These are phyloP conservation scores for Diarsia brunnea DNA, from an alignment of 2,888 invertebrate genomes.

Conservation along the genomic window DNA sequence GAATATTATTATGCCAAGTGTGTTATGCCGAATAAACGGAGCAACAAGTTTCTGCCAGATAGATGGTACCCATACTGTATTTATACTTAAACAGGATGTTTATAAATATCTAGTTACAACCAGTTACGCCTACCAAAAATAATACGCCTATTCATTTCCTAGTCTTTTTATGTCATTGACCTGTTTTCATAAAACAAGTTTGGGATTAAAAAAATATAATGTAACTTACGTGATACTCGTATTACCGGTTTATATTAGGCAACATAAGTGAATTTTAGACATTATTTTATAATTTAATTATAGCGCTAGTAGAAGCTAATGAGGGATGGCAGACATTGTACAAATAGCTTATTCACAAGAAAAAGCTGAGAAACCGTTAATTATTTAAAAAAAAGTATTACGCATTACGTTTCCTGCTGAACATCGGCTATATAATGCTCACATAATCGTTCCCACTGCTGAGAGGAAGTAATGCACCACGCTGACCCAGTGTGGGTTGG, in stretches of 20 bases:
- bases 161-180: conserved; percentile 16
- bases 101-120: neutral
- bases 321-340: neutral
- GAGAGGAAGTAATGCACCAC: neutral
- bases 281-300: neutral
- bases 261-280: conserved; percentile 10
- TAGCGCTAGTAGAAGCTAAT: neutral
- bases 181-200: conserved; percentile 24
- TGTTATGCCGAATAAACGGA: too few species aligned
- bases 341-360: neutral
- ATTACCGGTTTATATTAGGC: conserved; percentile 12
- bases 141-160: conserved; percentile 14
- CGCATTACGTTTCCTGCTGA: neutral
- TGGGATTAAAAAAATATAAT: conserved; percentile 1
- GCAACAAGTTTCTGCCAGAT: too few species aligned
- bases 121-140: neutral
- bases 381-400: neutral
- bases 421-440: neutral
- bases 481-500: neutral
- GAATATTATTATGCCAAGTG: too few species aligned
- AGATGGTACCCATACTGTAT: too few species aligned
- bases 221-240: neutral
- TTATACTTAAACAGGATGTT: neutral
- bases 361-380: neutral
- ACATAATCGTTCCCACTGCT: neutral